Conservation (phyloP, 2,113 vertebrate genomes). For the Hypomesus transpacificus region DNA sequence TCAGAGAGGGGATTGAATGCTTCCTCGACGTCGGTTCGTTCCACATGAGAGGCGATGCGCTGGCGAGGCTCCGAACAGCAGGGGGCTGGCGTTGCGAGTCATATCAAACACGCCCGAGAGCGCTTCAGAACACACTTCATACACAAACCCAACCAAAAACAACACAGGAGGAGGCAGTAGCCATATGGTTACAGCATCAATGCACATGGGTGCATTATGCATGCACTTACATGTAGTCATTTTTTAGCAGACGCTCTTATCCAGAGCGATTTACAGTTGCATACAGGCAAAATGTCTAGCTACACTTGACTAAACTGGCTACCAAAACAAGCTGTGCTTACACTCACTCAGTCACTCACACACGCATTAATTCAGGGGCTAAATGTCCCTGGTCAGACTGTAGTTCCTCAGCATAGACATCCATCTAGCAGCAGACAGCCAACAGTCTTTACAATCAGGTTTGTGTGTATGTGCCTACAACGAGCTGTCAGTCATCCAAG, state of each 20-base stretch:
- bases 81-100: slow-evolving; percentile 36
- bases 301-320: background rate
- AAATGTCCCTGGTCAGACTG: too few species aligned
- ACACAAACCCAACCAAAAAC: slow-evolving; percentile 42
- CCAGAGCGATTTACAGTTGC: too few species aligned
- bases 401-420: too few species aligned
- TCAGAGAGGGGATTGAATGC: slow-evolving; percentile 9
- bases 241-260: too few species aligned
- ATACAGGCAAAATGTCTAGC: background rate
- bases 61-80: slow-evolving; percentile 32
- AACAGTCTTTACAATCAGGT: too few species aligned
- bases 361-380: too few species aligned
- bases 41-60: slow-evolving; percentile 35
- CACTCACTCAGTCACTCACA: too few species aligned
- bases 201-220: background rate
- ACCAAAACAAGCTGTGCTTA: too few species aligned
- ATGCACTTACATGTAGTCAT: too few species aligned
- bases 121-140: slow-evolving; percentile 43
- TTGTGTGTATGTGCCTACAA: slow-evolving; percentile 5
- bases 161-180: background rate
- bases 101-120: slow-evolving; percentile 56
- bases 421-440: too few species aligned
- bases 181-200: slow-evolving; percentile 1
- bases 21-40: slow-evolving; percentile 21
- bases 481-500: slow-evolving; percentile 36